phyloP scores from a whole-genome alignment of 2,797 vertebrate species.

The Buphagus erythrorhynchus region DNA sequence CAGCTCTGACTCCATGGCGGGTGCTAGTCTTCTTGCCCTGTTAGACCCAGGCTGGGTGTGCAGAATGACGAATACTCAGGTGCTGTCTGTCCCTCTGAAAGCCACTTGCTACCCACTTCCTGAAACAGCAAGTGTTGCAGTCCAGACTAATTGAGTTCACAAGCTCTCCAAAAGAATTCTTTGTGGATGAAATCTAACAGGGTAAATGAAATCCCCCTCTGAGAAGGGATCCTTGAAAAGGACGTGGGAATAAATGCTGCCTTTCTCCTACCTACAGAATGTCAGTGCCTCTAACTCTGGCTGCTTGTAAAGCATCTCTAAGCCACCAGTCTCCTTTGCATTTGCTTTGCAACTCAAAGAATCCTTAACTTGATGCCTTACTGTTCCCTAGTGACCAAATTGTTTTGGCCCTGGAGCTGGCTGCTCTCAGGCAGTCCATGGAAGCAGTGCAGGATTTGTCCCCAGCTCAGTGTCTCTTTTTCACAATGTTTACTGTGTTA shows the following conservation, averaged over 20 bases:
- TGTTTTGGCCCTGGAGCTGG: neutral
- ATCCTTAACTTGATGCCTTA: neutral
- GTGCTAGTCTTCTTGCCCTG: no score
- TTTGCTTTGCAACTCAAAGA: neutral
- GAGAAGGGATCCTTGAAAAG: neutral
- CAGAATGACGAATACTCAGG: accelerated
- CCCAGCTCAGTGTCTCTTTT: neutral
- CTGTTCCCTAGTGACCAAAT: neutral
- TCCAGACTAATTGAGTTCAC: neutral
- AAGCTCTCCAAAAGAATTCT: neutral
- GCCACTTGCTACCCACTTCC: neutral
- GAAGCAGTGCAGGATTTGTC: neutral
- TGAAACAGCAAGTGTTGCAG: neutral
- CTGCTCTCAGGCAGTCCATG: neutral
- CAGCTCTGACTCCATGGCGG: accelerated
- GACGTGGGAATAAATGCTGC: neutral
- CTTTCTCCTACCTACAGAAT: neutral
- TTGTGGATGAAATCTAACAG: neutral
- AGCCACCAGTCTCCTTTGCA: neutral
- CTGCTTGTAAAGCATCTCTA: neutral
- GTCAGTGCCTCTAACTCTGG: neutral
- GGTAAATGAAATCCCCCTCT: neutral
- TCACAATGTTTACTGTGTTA: neutral
- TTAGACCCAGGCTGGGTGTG: neutral
- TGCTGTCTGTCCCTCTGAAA: neutral